Evolutionary conservation across 1,140 invertebrate genomes (phyloP), one percentile per base, ranked within the genome.

Genomic region (Rhopalosiphum maidis): DNA sequence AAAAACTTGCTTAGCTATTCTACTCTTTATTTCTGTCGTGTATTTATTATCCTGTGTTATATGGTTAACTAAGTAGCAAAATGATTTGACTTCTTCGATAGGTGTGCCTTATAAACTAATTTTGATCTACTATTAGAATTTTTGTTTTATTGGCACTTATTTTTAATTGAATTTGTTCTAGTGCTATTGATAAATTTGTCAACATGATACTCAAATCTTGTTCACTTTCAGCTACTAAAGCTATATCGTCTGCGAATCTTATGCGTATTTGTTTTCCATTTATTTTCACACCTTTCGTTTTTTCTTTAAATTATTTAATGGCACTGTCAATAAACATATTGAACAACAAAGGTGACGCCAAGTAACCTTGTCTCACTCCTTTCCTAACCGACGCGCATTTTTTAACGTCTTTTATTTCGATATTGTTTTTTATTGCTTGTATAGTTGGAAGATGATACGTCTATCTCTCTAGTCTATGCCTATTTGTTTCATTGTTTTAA

Each of bases 271-370:
- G 37, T 91, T 15, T 91, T 91, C 35, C 60, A 82, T 91, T 91
- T 43, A 91, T 23, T 91, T 91, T 68, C 18, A 91, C 22, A n/a
- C 89, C 90, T 91, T 82, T 91, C 37, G 90, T 77, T 91, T 82
- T 91, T 46, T 9, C 37, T 91, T 91, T 43, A 30, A 91, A 77
- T 43, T 18, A 43, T 77, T 92, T 51, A 92, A 83, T 94, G 90
- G 35, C 55, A 91, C 46, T 87, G 77, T 93, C 92, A 25, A 94
- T 68, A 60, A 94, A 93, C 30, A 94, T 41, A 89, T 93, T 94
- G 48, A 94, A 94, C 22, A 94, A 11, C 83, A 43, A 86, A 22
- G 41, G 23, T 43, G 41, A 86, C 41, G 46, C 41, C 22, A 41
- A 86, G 43, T 23, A 86, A 30, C 83, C 41, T 86, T 86, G 41